Base-by-base conservation (phyloP, 1,140 invertebrate genomes). In the Thrips palmi region DNA sequence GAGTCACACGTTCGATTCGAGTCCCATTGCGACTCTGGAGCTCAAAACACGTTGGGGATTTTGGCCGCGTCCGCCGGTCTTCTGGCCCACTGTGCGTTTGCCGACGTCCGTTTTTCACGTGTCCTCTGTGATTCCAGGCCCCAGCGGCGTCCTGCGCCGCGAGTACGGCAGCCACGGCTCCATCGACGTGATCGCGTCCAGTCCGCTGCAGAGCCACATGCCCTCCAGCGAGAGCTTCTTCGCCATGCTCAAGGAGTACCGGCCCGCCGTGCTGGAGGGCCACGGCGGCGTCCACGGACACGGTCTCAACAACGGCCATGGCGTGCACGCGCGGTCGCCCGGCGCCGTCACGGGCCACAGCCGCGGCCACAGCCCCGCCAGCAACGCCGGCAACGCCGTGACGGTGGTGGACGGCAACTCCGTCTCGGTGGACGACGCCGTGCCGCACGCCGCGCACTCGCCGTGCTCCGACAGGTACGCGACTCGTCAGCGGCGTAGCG, bases 171-270 rank as follows among this genome's bases (percentile, higher is more conserved):
- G 67, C 52, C 60, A 65, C 52, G 74, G 74, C 5, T 76, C 72
- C 37, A 68, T 80, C 38, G 74, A 80, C 52, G 62, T 76, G 39
- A 66, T 76, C 24, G 55, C 58, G 3, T 54, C 58, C 41, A 49
- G 55, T 39, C 41, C 40, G 36, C 28, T 47, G 23, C 25, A 40
- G n/a, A 42, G 36, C 50, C 20, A 18, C 1, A 49, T 50, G 1
- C 52, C 57, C 12, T 56, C 54, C n/a, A 62, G 65, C 22, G 75
- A 78, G 35, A 71, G 71, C 43, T 76, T 82, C 51, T 78, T 80
- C 55, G 76, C 74, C 5, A 80, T 88, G 75, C 65, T 87, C 6
- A 76, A 80, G 51, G 76, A 78, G 42, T 72, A 74, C 48, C 53
- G 67, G n/a, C 65, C 67, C 2, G 53, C 66, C 20, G 65, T 64